A percentile compares a stretch with the other conserved stretches of the same genome.
These are phyloP conservation scores for Manis crassicaudata DNA, from an alignment of 2,797 vertebrate species.

Conservation along the genomic window DNA sequence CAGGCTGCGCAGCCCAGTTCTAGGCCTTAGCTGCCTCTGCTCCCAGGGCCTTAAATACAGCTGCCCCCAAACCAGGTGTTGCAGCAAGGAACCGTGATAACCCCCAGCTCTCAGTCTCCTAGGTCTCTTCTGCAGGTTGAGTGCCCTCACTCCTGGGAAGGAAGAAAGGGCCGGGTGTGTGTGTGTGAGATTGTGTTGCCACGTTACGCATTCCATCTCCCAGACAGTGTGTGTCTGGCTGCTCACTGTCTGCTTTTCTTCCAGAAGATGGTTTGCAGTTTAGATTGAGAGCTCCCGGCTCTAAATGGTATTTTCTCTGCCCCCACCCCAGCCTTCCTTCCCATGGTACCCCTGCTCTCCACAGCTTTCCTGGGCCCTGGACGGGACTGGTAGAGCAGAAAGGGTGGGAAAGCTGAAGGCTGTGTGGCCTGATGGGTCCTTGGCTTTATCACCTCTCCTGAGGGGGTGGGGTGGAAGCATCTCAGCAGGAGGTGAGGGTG, in stretches of 20 bases:
- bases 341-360: background rate
- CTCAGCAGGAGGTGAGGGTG: background rate
- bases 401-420: too few species aligned
- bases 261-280: background rate
- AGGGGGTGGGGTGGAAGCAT: background rate
- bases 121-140: background rate
- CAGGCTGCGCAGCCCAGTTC: background rate
- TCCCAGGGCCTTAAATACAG: background rate
- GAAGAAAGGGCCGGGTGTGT: background rate
- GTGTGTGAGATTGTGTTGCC: background rate
- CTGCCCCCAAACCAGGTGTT: background rate
- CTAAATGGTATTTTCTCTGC: constrained; percentile 35
- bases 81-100: accelerated
- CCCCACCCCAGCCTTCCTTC: background rate
- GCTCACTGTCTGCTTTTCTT: constrained; percentile 8
- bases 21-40: background rate
- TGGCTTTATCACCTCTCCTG: background rate
- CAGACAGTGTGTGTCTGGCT: background rate
- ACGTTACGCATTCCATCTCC: background rate
- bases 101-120: background rate
- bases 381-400: background rate
- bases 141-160: background rate
- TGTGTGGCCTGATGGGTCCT: background rate
- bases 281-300: background rate
- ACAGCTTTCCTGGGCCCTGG: background rate